A percentile compares a stretch with the other conserved stretches of the same genome.
phyloP scores from a whole-genome alignment of 2,888 invertebrate genomes.

The Hedya salicella region DNA sequence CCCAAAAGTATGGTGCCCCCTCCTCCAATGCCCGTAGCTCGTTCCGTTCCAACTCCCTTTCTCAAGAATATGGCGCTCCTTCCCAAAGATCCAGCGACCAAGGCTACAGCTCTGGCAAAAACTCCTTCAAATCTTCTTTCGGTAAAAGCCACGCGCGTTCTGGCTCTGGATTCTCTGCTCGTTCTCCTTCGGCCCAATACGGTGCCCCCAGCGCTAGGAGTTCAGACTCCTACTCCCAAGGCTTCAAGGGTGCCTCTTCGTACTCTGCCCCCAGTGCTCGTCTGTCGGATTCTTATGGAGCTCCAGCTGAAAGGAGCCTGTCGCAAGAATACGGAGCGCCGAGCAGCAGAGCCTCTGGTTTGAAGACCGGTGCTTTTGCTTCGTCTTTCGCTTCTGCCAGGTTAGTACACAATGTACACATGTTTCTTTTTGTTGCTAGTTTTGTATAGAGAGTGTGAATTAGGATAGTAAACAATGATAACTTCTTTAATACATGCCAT shows the following conservation, averaged over 20 bases:
- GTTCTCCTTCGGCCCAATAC: constrained; percentile 56
- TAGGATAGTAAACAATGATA: too few species aligned
- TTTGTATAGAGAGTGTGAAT: too few species aligned
- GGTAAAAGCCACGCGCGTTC: constrained; percentile 57
- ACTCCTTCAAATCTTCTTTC: constrained; percentile 53
- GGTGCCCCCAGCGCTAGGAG: constrained; percentile 56
- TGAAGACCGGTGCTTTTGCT: constrained; percentile 67
- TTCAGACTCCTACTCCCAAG: constrained; percentile 56
- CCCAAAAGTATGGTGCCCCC: constrained; percentile 60
- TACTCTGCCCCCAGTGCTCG: constrained; percentile 54
- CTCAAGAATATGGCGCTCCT: constrained; percentile 63
- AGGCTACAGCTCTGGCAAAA: constrained; percentile 62
- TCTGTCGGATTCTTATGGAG: constrained; percentile 59
- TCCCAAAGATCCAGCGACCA: constrained; percentile 52
- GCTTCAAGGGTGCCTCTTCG: constrained; percentile 59
- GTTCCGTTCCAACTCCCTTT: constrained; percentile 49
- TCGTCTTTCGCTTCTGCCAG: constrained; percentile 68
- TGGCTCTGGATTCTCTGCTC: constrained; percentile 52
- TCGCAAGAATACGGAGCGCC: constrained; percentile 82
- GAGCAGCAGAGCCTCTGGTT: constrained; percentile 54
- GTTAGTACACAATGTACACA: constrained; percentile 49
- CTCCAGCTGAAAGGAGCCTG: constrained; percentile 48
- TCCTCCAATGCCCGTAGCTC: constrained; percentile 51
- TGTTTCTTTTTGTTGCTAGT: not conserved
- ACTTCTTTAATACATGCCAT: too few species aligned